A percentile compares a stretch with the other conserved stretches of the same genome.
Evolutionary conservation across 2,888 invertebrate species (phyloP).

Genomic region (Morpho achilles): DNA sequence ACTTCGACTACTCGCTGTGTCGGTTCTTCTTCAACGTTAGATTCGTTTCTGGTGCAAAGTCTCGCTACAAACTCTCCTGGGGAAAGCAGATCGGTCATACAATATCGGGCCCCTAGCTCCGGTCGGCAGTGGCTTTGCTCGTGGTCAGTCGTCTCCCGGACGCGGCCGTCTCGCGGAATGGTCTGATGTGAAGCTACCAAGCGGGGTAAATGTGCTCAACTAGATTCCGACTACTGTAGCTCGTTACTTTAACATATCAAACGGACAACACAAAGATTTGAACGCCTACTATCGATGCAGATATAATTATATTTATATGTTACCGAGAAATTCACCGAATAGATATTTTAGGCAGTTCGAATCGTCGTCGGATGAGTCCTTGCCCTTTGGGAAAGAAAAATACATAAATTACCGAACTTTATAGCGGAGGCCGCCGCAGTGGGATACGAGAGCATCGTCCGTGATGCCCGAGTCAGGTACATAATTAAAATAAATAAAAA

Average conservation of each 20-base stretch:
- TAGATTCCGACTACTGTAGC: constrained; percentile 43
- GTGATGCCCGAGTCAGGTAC: constrained; percentile 7
- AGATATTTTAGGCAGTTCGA: constrained; percentile 86
- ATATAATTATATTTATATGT: constrained; percentile 31
- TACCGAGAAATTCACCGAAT: constrained; percentile 84
- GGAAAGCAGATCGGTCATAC: constrained; percentile 46
- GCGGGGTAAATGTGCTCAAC: constrained; percentile 41
- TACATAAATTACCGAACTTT: constrained; percentile 44
- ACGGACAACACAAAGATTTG: constrained; percentile 68
- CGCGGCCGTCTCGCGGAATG: constrained; percentile 27
- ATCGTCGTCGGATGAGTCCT: constrained; percentile 74
- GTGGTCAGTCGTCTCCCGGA: constrained; percentile 22
- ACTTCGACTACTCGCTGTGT: constrained; percentile 35
- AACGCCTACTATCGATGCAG: constrained; percentile 50
- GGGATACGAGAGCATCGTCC: constrained; percentile 21
- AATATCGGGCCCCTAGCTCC: constrained; percentile 24
- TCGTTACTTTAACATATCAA: constrained; percentile 48
- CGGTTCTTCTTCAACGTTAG: constrained; percentile 27
- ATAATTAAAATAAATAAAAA: constrained; percentile 59
- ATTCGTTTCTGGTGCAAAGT: constrained; percentile 47
- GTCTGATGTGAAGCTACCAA: constrained; percentile 35
- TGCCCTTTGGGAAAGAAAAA: constrained; percentile 66
- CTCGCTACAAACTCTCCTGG: constrained; percentile 63
- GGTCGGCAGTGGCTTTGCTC: constrained; percentile 23
- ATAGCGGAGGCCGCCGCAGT: constrained; percentile 9